Base-by-base conservation (phyloP, 2,888 invertebrate species). In the Dryococelus australis region DNA sequence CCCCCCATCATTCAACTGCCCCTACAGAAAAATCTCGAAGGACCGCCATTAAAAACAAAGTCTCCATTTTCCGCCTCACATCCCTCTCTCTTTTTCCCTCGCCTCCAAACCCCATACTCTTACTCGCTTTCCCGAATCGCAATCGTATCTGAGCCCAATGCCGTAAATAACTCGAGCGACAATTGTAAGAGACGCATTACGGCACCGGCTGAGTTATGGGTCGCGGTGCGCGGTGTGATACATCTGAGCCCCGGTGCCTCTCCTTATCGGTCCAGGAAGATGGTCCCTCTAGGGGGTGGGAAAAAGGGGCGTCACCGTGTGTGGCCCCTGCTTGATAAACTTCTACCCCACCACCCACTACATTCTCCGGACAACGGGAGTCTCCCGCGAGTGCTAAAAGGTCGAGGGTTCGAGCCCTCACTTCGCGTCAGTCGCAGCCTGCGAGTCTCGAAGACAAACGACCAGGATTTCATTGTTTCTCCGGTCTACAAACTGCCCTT, bases 41-140 rank as follows among this genome's bases (percentile, higher is more conserved):
- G 65, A 65, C 65, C 65, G 65, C 65, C 65, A 65, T 65, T 65
- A 65, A 65, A 65, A 65, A 65, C 65, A 65, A 65, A 65, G 65
- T 65, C 65, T 65, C 65, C 65, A 65, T 65, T 65, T 65, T 65
- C 65, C 20, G 65, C 5, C 16, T n/a, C n/a, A n/a, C n/a, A n/a
- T n/a, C n/a, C n/a, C n/a, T 5, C 65, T 65, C 20, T 65, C 65
- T 65, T 16, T 20, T 65, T 24, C 65, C 65, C 65, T 24, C 13
- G 20, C 65, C 20, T 24, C n/a, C n/a, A n/a, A n/a, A n/a, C n/a
- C n/a, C 65, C 65, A 65, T 5, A 5, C 65, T 16, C 65, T 65
- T 65, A 5, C 65, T 65, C 16, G 65, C 65, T 65, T 65, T 20
- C 65, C 24, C 65, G 65, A 65, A 65, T 65, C 24, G 65, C 65